These are phyloP conservation scores for Polyodon spathula DNA, from an alignment of 2,113 vertebrate species.

Conservation along the genomic window DNA sequence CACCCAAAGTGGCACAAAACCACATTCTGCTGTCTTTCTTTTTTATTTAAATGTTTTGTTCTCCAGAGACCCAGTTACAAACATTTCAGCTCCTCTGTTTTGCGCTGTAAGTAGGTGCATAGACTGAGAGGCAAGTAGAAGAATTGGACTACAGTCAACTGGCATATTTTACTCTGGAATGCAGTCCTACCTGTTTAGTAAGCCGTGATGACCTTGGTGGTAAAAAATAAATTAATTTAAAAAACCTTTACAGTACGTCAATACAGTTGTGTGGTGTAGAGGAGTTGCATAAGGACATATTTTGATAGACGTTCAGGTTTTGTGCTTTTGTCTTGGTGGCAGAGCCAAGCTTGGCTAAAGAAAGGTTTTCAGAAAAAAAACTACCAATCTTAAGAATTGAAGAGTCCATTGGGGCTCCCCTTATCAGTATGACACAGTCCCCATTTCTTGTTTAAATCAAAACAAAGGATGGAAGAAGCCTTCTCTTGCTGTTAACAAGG, in stretches of 20 bases:
- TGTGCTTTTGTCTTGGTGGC: background rate
- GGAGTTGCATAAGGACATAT: background rate
- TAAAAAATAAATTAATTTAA: conserved; percentile 1
- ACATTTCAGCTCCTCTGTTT: conserved; percentile 3
- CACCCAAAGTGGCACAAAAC: no score
- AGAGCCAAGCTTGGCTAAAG: background rate
- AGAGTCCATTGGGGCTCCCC: background rate
- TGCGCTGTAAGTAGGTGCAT: background rate
- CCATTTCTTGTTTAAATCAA: background rate
- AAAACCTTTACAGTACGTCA: conserved; percentile 16
- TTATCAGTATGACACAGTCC: background rate
- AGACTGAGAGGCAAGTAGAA: background rate
- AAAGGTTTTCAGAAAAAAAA: background rate
- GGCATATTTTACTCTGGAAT: conserved; percentile 10
- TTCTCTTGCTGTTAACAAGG: background rate
- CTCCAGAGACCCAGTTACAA: background rate
- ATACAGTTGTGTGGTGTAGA: conserved; percentile 9
- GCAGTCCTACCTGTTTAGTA: conserved; percentile 14
- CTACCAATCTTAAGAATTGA: background rate
- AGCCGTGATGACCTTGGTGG: conserved; percentile 17
- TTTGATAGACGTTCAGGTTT: background rate
- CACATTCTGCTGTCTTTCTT: no score
- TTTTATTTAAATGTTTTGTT: no score
- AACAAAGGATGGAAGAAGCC: background rate
- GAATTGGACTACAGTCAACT: conserved; percentile 10